These are phyloP conservation scores for Salvator merianae DNA, from an alignment of 2,113 vertebrate genomes.

Conservation along the genomic window DNA sequence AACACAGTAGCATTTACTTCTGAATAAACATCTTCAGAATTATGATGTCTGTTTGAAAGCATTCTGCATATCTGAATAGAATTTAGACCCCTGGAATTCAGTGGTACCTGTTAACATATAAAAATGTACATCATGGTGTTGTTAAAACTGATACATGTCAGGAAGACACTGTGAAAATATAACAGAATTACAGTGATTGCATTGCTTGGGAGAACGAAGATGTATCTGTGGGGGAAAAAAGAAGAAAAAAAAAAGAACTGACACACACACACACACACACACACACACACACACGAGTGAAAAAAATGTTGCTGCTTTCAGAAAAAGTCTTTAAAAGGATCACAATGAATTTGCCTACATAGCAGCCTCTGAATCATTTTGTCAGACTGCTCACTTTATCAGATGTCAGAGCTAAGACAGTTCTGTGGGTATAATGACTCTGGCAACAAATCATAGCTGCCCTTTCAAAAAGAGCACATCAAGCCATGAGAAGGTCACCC, in stretches of 20 bases:
- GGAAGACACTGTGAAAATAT: not conserved
- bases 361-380: not conserved
- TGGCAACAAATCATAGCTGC: slow-evolving; percentile 18
- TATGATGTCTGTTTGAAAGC: not conserved
- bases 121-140: not conserved
- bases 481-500: slow-evolving; percentile 29
- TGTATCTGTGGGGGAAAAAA: not conserved
- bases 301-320: not conserved
- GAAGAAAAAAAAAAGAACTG: not conserved
- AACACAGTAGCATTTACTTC: not conserved
- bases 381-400: not conserved
- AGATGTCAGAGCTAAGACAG: slow-evolving; percentile 27
- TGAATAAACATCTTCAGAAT: not conserved
- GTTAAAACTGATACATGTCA: not conserved
- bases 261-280: no score
- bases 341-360: not conserved
- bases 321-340: not conserved
- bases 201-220: not conserved
- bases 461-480: slow-evolving; percentile 18
- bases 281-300: no score
- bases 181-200: not conserved
- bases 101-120: not conserved
- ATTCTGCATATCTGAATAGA: not conserved
- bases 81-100: not conserved
- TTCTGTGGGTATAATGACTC: slow-evolving; percentile 4